Percentiles rank a stretch among this genome's conserved stretches.
phyloP scores from a whole-genome alignment of 2,113 vertebrate genomes.

The Grantiella picta region DNA sequence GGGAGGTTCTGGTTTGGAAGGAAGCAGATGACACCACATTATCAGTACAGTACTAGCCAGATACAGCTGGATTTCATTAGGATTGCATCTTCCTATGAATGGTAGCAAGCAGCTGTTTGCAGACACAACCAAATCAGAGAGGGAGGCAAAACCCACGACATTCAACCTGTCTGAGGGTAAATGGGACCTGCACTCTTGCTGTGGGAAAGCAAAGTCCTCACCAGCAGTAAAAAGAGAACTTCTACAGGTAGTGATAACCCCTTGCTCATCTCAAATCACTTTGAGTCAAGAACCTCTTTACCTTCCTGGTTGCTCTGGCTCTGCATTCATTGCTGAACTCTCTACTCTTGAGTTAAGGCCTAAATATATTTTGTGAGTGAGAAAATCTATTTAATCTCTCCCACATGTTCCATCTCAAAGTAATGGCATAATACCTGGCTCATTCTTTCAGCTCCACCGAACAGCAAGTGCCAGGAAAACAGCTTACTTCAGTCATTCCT shows the following conservation, averaged over 20 bases:
- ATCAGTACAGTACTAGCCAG: background rate
- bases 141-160: background rate
- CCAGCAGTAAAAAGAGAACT: background rate
- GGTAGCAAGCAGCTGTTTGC: background rate
- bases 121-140: background rate
- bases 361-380: slow-evolving; percentile 14
- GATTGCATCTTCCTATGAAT: background rate
- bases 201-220: background rate
- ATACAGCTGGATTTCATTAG: background rate
- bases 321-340: background rate
- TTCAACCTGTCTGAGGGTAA: background rate
- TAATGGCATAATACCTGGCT: slow-evolving; percentile 46
- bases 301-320: background rate
- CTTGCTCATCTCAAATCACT: background rate
- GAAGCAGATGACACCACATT: background rate
- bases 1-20: background rate
- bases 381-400: background rate
- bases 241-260: background rate
- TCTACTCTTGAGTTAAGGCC: background rate
- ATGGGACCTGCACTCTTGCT: background rate
- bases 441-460: slow-evolving; percentile 11
- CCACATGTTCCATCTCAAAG: slow-evolving; percentile 3
- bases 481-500: slow-evolving; percentile 4
- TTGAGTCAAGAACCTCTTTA: background rate
- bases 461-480: slow-evolving; percentile 20